Base-by-base conservation (phyloP, 2,888 invertebrate genomes). In the Volucella bombylans region DNA sequence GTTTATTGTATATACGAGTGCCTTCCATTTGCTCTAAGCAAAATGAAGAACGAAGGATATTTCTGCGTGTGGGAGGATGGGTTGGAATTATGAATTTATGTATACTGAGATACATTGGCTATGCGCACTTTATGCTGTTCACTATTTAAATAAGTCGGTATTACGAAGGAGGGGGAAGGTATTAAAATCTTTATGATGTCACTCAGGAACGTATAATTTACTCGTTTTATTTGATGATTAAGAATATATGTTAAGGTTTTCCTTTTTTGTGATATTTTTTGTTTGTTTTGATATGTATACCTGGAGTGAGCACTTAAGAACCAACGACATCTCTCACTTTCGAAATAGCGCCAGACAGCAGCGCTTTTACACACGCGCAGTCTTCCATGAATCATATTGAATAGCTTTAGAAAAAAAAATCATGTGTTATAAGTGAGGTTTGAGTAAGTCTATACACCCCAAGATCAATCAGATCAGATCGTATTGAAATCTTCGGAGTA, bases 91-190 rank as follows among this genome's bases (percentile, higher is more conserved):
- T 85, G 76, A 81, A 85, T 85, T 85, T 85, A 85, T 85, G 67
- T 81, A 85, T 71, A 77, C 76, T n/a, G 31, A 68, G 68, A 76
- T 81, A 72, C 43, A 77, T 62, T 72, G 76, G 85, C 72, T 85
- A 85, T 85, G 85, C 85, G 85, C 85, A 85, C 85, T 85, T 85
- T 52, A 72, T 81, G 85, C 81, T 85, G 68, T 71, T 77, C 81
- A 45, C 67, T 62, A 52, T 76, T 72, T 15, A 81, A 76, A 72
- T 67, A 39, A 62, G 45, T 3, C 49, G 23, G 6, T 31, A 31
- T 6, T 1, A 74, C 23, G 57, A 10, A 4, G 47, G 47, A 64
- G 39, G 39, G 9, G 39, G 55, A 47, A 61, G n/a, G 41, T 39
- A 83, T 80, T 83, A 80, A 80, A 50, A 62, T 83, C 31, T 83